Evolutionary conservation across 2,113 vertebrate species (phyloP).

Genomic region (Progne subis): DNA sequence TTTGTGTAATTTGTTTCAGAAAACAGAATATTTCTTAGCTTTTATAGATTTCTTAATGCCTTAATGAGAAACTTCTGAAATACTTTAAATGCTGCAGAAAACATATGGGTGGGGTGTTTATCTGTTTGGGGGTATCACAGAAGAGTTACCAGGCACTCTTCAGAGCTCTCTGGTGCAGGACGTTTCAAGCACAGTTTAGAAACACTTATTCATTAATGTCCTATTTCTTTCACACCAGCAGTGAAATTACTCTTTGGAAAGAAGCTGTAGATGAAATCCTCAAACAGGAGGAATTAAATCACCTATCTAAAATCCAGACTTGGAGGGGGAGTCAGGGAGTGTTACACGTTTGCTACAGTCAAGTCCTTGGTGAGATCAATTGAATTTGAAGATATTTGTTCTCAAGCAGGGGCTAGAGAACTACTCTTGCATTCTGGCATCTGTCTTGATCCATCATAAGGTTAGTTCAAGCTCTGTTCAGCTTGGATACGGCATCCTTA

Average conservation of each 20-base stretch:
- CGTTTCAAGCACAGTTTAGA: background rate
- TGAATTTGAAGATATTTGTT: background rate
- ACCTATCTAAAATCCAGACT: background rate
- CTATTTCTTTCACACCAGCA: background rate
- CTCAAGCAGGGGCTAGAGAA: background rate
- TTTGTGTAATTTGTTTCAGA: background rate
- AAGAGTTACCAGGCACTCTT: background rate
- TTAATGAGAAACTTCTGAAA: background rate
- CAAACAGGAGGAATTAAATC: background rate
- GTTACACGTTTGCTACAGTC: background rate
- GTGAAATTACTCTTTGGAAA: background rate
- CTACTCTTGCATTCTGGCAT: background rate
- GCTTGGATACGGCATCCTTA: background rate
- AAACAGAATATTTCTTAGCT: background rate
- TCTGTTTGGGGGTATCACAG: background rate
- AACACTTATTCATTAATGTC: background rate
- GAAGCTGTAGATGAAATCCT: background rate
- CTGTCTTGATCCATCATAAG: background rate
- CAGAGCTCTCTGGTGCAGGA: background rate
- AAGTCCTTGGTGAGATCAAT: background rate
- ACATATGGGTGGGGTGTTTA: fast-evolving
- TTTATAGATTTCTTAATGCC: background rate
- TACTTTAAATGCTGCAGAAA: background rate
- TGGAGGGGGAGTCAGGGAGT: background rate
- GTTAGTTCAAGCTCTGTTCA: background rate